phyloP scores from a whole-genome alignment of 2,113 vertebrate species.

The Amphilophus citrinellus region DNA sequence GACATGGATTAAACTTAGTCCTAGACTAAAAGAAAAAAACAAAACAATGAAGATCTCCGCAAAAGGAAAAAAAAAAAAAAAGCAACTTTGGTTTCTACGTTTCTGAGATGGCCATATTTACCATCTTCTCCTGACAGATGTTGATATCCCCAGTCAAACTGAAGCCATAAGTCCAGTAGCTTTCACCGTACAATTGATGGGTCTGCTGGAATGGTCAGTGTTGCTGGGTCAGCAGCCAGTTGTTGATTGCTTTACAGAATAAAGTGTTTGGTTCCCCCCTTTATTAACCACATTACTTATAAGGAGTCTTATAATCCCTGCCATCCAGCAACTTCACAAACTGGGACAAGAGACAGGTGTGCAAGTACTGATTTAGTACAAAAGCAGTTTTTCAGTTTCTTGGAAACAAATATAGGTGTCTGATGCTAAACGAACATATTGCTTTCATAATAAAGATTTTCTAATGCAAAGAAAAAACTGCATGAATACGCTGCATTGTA shows the following conservation, averaged over 20 bases:
- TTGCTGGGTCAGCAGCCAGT: no score
- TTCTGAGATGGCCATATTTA: background rate
- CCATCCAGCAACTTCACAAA: background rate
- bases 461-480: background rate
- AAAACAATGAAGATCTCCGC: no score
- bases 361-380: no score
- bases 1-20: background rate
- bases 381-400: background rate
- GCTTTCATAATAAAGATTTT: background rate
- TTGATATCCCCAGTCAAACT: background rate
- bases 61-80: background rate
- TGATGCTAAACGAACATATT: background rate
- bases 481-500: background rate
- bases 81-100: background rate
- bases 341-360: background rate
- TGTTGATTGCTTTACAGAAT: background rate
- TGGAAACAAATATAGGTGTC: background rate
- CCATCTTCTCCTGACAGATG: background rate
- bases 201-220: background rate
- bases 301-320: background rate
- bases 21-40: background rate
- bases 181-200: background rate
- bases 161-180: conserved; percentile 1
- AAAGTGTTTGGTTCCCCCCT: background rate
- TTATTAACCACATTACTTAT: background rate